These are phyloP conservation scores for Paradoxurus hermaphroditus DNA, from an alignment of 2,113 vertebrate species.

Conservation along the genomic window DNA sequence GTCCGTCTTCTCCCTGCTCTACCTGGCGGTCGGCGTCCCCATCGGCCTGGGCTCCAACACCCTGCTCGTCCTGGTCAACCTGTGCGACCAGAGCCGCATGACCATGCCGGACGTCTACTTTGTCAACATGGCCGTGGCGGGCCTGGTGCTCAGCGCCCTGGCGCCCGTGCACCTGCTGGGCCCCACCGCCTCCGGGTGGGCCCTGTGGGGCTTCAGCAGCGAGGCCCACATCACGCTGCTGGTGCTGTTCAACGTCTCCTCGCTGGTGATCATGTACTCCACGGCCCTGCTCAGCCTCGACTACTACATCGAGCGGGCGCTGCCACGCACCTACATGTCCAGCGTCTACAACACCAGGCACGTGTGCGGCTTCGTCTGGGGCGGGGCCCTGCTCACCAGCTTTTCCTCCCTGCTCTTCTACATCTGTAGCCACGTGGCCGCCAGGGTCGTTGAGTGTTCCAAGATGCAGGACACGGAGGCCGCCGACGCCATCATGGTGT, in stretches of 20 bases:
- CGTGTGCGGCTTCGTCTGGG: constrained; percentile 97
- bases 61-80: constrained; percentile 93
- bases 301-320: constrained; percentile 95
- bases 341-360: constrained; percentile 98
- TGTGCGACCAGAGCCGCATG: constrained; percentile 94
- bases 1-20: constrained; percentile 92
- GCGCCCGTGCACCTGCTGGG: constrained; percentile 92
- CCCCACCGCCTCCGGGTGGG: constrained; percentile 90
- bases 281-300: constrained; percentile 96
- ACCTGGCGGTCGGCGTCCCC: constrained; percentile 94
- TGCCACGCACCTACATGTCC: constrained; percentile 97
- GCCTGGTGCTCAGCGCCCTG: constrained; percentile 92
- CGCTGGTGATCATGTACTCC: constrained; percentile 96
- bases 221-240: constrained; percentile 94
- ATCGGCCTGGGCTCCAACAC: constrained; percentile 94
- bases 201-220: constrained; percentile 90
- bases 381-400: constrained; percentile 95
- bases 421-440: constrained; percentile 95
- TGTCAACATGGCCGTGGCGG: constrained; percentile 96
- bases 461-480: constrained; percentile 97
- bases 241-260: constrained; percentile 95
- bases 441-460: constrained; percentile 93
- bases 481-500: constrained; percentile 94
- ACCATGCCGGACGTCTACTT: constrained; percentile 99
- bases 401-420: constrained; percentile 98